These are phyloP conservation scores for Sesia apiformis DNA, from an alignment of 2,888 invertebrate species.

Conservation along the genomic window DNA sequence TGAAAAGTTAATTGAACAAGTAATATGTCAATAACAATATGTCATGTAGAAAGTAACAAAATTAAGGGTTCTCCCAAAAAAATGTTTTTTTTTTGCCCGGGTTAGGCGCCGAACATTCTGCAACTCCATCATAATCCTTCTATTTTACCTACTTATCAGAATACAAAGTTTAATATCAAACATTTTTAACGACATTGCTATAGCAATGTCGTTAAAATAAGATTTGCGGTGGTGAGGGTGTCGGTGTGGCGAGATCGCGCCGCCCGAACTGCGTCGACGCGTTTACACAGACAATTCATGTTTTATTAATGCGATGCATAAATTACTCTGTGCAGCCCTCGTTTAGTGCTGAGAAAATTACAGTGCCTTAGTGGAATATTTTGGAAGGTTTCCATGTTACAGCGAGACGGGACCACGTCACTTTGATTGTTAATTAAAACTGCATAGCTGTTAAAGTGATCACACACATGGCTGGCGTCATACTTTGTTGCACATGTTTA, in stretches of 20 bases:
- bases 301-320: conserved; percentile 54
- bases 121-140: too few species aligned
- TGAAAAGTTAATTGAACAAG: too few species aligned
- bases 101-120: too few species aligned
- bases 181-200: too few species aligned
- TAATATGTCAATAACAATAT: too few species aligned
- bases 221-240: background rate
- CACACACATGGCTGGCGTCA: conserved; percentile 3
- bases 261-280: conserved; percentile 21
- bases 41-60: too few species aligned
- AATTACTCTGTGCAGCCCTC: conserved; percentile 45
- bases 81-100: too few species aligned
- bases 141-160: too few species aligned
- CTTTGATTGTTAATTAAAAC: conserved; percentile 26
- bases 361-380: conserved; percentile 31
- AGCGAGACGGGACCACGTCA: conserved; percentile 12
- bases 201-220: too few species aligned
- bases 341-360: conserved; percentile 39
- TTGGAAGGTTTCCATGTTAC: conserved; percentile 30
- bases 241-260: conserved; percentile 5
- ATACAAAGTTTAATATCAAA: too few species aligned
- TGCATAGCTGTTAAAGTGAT: conserved; percentile 6
- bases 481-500: conserved; percentile 6
- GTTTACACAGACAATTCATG: conserved; percentile 38
- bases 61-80: too few species aligned